These are phyloP conservation scores for Patella caerulea DNA, from an alignment of 2,888 invertebrate species.

Conservation along the genomic window DNA sequence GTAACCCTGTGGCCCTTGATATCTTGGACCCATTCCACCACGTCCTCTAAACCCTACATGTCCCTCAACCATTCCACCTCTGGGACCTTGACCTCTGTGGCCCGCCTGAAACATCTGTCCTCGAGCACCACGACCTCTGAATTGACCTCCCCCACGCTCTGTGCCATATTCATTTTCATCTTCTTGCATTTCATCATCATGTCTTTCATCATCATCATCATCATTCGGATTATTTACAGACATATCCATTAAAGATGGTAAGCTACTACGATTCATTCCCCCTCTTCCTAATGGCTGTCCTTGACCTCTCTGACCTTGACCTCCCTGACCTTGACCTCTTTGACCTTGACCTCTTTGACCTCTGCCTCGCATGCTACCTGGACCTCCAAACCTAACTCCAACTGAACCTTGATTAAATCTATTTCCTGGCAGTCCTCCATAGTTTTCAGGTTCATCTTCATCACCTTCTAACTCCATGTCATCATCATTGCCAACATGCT, in stretches of 20 bases:
- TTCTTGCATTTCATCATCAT: slow-evolving; percentile 15
- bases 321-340: slow-evolving; percentile 18
- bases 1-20: slow-evolving; percentile 17
- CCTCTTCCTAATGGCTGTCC: slow-evolving; percentile 20
- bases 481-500: slow-evolving; percentile 6
- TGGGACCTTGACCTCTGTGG: neutral
- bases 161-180: slow-evolving; percentile 13
- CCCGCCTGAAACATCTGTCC: neutral
- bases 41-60: slow-evolving; percentile 26
- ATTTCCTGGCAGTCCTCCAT: neutral
- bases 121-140: slow-evolving; percentile 5
- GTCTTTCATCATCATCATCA: neutral
- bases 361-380: slow-evolving; percentile 16
- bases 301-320: slow-evolving; percentile 8
- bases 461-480: slow-evolving; percentile 21
- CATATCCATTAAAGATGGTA: neutral
- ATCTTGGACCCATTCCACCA: slow-evolving; percentile 29
- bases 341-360: slow-evolving; percentile 24
- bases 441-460: slow-evolving; percentile 7
- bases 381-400: slow-evolving; percentile 14
- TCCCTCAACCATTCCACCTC: slow-evolving; percentile 12
- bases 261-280: neutral
- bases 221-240: slow-evolving; percentile 8
- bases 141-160: slow-evolving; percentile 3
- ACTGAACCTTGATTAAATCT: neutral